These are phyloP conservation scores for Andrena dorsata DNA, from an alignment of 2,888 invertebrate genomes.

Conservation along the genomic window DNA sequence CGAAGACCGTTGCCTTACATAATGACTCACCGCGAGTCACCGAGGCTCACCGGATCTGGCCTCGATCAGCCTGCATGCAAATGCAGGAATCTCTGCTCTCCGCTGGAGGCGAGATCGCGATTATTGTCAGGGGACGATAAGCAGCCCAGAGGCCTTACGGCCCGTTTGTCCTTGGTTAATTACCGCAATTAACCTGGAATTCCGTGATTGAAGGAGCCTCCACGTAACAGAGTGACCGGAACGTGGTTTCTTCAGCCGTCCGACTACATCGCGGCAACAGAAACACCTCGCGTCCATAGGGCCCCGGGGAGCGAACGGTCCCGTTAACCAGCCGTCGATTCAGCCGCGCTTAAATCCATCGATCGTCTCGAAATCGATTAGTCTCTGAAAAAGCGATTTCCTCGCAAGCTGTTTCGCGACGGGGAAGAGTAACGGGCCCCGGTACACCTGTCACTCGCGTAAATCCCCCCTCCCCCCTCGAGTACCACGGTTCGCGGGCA, in stretches of 20 bases:
- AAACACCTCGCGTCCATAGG: not conserved
- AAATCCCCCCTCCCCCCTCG: not conserved
- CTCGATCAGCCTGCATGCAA: conserved; percentile 63
- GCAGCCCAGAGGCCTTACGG: conserved; percentile 13
- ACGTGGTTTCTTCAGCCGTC: conserved; percentile 5
- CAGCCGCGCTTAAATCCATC: conserved; percentile 16
- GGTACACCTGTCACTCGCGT: conserved; percentile 6
- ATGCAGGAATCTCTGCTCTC: conserved; percentile 42
- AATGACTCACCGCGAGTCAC: conserved; percentile 55
- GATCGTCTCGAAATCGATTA: conserved; percentile 4
- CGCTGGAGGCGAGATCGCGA: conserved; percentile 44
- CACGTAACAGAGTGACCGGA: conserved; percentile 25
- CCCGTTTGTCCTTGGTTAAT: conserved; percentile 45
- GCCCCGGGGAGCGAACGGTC: not conserved
- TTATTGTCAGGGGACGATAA: conserved; percentile 45
- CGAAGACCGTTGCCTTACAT: conserved; percentile 66
- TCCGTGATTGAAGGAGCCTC: conserved; percentile 4
- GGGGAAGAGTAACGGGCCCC: conserved; percentile 27
- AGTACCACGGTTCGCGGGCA: not conserved
- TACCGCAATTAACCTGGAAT: conserved; percentile 10
- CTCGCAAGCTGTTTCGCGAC: conserved; percentile 36
- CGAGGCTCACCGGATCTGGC: conserved; percentile 47
- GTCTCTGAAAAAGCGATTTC: conserved; percentile 23
- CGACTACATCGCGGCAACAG: not conserved
- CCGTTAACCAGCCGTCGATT: conserved; percentile 34